Conservation (phyloP, 2,888 invertebrate genomes). For the Ormyrus thymus region DNA sequence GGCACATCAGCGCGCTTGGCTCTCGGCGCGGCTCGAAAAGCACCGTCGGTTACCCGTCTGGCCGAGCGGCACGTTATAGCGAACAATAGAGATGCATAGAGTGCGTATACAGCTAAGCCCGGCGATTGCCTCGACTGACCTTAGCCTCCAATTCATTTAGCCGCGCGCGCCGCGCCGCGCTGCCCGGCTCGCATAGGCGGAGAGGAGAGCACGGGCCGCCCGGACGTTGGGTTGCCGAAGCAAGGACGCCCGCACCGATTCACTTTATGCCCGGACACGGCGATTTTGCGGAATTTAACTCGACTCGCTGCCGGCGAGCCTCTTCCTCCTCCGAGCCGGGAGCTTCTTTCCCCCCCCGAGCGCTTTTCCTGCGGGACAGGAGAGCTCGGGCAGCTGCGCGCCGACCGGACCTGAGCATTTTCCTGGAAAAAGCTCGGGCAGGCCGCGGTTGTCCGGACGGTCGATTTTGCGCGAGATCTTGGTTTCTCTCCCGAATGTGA, state of each 20-base stretch:
- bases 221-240: constrained; percentile 41
- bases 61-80: not conserved
- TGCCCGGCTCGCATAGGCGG: not conserved
- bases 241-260: constrained; percentile 42
- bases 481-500: too few species aligned
- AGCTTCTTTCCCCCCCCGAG: too few species aligned
- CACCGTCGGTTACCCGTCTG: too few species aligned
- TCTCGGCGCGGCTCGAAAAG: too few species aligned
- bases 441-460: too few species aligned
- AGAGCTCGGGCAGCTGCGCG: too few species aligned
- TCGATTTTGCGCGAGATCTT: too few species aligned
- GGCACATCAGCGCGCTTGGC: not conserved
- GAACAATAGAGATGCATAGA: not conserved
- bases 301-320: not conserved
- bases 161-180: not conserved
- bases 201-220: not conserved
- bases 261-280: constrained; percentile 40
- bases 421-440: too few species aligned
- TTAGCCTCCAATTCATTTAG: constrained; percentile 54
- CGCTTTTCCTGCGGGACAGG: too few species aligned
- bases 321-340: too few species aligned
- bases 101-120: not conserved
- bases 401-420: too few species aligned
- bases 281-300: constrained; percentile 42
- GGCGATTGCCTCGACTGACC: constrained; percentile 43